Evolutionary conservation across 2,797 vertebrate species (phyloP).

Genomic region (Chrosomus eos): DNA sequence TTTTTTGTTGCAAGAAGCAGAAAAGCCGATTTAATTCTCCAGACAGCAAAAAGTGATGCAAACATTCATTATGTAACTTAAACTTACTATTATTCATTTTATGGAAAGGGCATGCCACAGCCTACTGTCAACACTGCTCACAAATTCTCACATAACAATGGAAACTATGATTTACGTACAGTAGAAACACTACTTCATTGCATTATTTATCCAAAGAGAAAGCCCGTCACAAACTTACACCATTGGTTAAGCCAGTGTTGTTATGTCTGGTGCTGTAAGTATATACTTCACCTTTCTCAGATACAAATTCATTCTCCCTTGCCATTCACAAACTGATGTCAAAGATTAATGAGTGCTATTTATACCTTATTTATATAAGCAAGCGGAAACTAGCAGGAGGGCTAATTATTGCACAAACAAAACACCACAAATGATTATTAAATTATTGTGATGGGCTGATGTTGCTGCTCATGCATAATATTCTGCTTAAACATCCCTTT

Average conservation of each 20-base stretch:
- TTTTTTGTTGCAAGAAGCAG: not conserved
- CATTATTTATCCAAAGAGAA: not conserved
- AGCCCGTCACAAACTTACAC: not conserved
- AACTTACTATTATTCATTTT: slow-evolving; percentile 8
- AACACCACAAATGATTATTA: slow-evolving; percentile 35
- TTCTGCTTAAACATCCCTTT: slow-evolving; percentile 2
- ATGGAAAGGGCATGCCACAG: slow-evolving; percentile 7
- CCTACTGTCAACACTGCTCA: slow-evolving; percentile 17
- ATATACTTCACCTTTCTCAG: not conserved
- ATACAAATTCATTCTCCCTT: not conserved
- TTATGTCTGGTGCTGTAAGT: not conserved
- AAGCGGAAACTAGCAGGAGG: slow-evolving; percentile 27
- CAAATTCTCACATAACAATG: slow-evolving; percentile 6
- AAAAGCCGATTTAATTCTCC: not conserved
- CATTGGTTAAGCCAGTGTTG: not conserved
- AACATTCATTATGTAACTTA: slow-evolving; percentile 21
- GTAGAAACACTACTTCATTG: not conserved
- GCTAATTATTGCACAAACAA: slow-evolving; percentile 32
- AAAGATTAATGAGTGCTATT: not conserved
- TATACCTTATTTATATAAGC: not conserved
- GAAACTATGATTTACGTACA: not conserved
- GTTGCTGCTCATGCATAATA: not conserved
- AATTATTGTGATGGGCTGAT: slow-evolving; percentile 23
- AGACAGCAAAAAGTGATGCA: not conserved
- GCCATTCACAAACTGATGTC: not conserved